Evolutionary conservation across 2,888 invertebrate genomes (phyloP), one percentile per base, ranked within the genome.

Genomic region (Cybosia mesomella): DNA sequence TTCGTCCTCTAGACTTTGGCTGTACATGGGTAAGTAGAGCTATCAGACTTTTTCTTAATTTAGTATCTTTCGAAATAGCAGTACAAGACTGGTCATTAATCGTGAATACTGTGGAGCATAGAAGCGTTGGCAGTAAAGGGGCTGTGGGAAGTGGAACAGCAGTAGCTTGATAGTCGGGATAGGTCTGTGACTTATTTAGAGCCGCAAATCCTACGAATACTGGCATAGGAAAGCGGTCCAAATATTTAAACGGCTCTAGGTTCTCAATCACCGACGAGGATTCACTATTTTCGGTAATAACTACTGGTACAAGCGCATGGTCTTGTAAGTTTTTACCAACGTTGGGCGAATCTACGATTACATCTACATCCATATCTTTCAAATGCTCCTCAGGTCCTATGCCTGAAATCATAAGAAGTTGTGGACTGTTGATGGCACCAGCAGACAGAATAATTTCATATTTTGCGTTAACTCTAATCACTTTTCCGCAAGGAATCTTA

Each of bases 371-470:
- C 36, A 85, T 73, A 69, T 87, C 78, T 57, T 82, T 39, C 22
- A 92, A 83, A 76, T 91, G 84, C 0, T 84, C 69, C 58, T 77
- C 82, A 1, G 89, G 88, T 11, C 92, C 92, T 24, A 92, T 81
- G 2, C 92, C 91, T 3, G 91, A 92, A 9, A 90, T 68, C 90
- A 92, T 91, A 10, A 92, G 71, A 10, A 92, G 57, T 64, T 91
- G 85, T 0, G 92, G 91, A 61, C 84, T 87, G 54, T 85, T 89
- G 1, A 91, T 74, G 18, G 87, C 76, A 3, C 91, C 91, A 11
- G 90, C 89, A 18, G 90, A 91, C 62, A 92, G 39, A 32, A 92
- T 82, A 0, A 91, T 79, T 82, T 92, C 92, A 65, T 84, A 86
- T 1, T 24, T 79, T 18, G 85, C 84, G 8, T 60, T 74, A 0